Evolutionary conservation across 2,888 invertebrate genomes (phyloP), one percentile per base, ranked within the genome.

Genomic region (Eupithecia subumbrata): DNA sequence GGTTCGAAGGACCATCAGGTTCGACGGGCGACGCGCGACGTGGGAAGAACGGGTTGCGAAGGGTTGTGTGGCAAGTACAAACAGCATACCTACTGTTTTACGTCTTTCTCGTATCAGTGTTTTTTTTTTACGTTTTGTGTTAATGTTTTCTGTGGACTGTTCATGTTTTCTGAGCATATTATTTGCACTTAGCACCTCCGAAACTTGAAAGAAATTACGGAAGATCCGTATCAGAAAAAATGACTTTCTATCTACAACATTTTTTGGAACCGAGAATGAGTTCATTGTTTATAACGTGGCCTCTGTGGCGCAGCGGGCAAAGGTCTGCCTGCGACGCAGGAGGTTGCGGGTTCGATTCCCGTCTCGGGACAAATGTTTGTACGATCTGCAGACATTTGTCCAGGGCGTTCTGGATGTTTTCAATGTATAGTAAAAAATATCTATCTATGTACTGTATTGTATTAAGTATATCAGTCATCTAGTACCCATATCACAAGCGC

Each of bases 1-100:
- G 81, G 84, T 83, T 81, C 81, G 81, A 73, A 48, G 75, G 78
- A 74, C 77, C 77, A 82, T 86, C 87, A 84, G 86, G 88, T 87
- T 86, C 74, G 67, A 60, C n/a, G 16, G 72, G n/a, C 37, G 80
- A 83, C 85, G 72, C 30, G 5, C 34, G 80, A 83, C 85, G 87
- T 87, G 85, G 87, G 86, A 84, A 78, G 88, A 82, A 83, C 83
- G 79, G 79, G 82, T 80, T 72, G 71, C 63, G n/a, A 68, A 76
- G 76, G 75, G 80, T 78, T 74, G 74, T 63, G 78, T 75, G 66
- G 18, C 73, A 69, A 69, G 56, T 76, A 45, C 48, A 45, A 22
- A 12, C 60, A 25, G 12, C 30, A 9, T 73, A 71, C 18, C 43
- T 74, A 71, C 70, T 30, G 71, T 73, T 63, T 73, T 76, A 73